Percentiles rank a stretch among this genome's conserved stretches.
Conservation (phyloP, 2,113 vertebrate species). For the Neogale vison region DNA sequence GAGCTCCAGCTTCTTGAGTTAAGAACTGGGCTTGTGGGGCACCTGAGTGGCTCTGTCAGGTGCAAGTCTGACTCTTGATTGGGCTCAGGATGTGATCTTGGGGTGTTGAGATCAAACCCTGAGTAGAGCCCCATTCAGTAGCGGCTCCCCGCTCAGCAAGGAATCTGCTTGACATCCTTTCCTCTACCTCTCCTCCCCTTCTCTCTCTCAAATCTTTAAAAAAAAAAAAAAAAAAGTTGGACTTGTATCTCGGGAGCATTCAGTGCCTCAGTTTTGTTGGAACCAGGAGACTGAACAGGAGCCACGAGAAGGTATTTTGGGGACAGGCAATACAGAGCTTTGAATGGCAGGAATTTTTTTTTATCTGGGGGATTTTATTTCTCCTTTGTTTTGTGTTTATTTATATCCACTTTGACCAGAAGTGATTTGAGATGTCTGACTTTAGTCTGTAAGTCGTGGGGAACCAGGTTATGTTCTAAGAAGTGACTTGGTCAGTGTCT, state of each 20-base stretch:
- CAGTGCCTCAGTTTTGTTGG: background rate
- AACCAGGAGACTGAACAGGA: background rate
- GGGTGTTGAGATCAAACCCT: no score
- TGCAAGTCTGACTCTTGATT: no score
- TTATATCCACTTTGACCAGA: background rate
- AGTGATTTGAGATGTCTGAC: background rate
- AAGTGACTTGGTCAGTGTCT: background rate
- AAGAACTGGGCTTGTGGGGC: no score
- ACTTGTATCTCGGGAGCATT: background rate
- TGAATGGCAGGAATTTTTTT: background rate
- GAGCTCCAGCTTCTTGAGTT: background rate
- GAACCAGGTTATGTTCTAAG: background rate
- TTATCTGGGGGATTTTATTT: background rate
- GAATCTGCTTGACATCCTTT: background rate
- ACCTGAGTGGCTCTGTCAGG: no score
- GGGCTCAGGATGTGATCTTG: no score
- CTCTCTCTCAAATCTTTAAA: no score
- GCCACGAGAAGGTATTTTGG: accelerated
- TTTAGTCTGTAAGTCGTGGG: background rate
- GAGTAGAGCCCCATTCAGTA: no score
- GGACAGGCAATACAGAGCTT: background rate
- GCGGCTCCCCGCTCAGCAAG: background rate
- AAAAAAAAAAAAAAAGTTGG: background rate
- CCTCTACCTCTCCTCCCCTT: no score
- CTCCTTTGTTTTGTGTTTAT: background rate